phyloP scores from a whole-genome alignment of 2,113 vertebrate genomes.

The Balaeniceps rex region DNA sequence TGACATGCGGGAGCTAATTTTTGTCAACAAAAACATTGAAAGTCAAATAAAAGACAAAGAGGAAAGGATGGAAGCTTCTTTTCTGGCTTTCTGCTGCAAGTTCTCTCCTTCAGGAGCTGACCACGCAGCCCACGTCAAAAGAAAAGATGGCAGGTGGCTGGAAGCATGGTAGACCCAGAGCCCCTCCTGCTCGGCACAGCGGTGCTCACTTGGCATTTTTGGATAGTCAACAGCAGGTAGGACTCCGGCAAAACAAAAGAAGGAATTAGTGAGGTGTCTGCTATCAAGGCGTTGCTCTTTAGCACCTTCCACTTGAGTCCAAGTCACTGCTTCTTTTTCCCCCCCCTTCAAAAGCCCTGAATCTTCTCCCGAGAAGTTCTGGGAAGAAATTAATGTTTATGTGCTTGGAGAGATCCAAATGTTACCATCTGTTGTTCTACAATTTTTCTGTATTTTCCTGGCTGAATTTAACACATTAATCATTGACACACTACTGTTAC shows the following conservation, averaged over 20 bases:
- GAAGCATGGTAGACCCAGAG: neutral
- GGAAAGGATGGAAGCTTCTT: neutral
- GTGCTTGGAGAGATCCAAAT: neutral
- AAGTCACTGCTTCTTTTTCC: neutral
- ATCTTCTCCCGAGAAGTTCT: neutral
- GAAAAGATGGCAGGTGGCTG: neutral
- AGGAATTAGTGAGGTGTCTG: neutral
- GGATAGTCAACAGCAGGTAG: neutral
- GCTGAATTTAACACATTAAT: neutral
- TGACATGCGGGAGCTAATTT: accelerated
- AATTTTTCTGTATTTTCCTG: neutral
- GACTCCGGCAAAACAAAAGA: neutral
- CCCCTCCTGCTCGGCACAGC: neutral
- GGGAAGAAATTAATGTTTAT: neutral
- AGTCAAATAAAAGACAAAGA: neutral
- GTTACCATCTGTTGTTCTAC: neutral
- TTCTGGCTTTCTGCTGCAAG: neutral
- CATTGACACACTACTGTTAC: neutral
- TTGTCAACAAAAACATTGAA: neutral
- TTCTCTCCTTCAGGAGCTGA: neutral
- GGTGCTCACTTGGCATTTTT: neutral
- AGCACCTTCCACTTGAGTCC: neutral
- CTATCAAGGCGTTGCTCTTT: neutral
- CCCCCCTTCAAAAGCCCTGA: neutral
- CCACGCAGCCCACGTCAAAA: accelerated